Evolutionary conservation across 2,113 vertebrate genomes (phyloP), one percentile per base, ranked within the genome.

Genomic region (Salvelinus sp.): DNA sequence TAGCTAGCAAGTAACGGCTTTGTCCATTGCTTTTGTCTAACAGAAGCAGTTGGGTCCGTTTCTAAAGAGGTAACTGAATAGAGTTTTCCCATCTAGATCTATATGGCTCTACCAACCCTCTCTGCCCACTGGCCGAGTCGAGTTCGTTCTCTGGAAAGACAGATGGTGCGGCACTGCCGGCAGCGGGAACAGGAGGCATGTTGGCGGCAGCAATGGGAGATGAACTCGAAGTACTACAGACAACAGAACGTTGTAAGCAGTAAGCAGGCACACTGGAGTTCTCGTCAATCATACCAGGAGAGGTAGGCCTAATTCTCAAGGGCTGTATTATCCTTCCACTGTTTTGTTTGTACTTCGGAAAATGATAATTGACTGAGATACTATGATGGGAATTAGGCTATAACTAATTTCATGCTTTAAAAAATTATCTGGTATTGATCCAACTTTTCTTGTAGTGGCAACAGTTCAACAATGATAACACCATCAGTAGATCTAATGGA

Each of bases 31-130:
- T 7, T 10, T 44, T 44, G 38, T 44, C 38, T 54, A 54, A 54
- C 50, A 54, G 4, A 14, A 54, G 14, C n/a, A 4, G 20, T 13
- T 22, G 22, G 9, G n/a, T 62, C 16, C 4, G 6, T 22, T 62
- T 44, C 38, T 44, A 44, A 44, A n/a, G 23, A 62, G 58, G 1
- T 62, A 62, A 62, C 20, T 22, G 18, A 14, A 23, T 62, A 69
- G 23, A 63, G 54, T 47, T 12, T 38, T 9, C 50, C 47, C 2
- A 6, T 23, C 69, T 72, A 57, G 84, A 30, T 68, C 6, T 44
- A 44, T 0, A 96, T 97, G 96, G 95, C 95, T n/a, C 79, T 95
- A n/a, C 95, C 95, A 27, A 94, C 93, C 0, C 77, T 95, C 22
- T 91, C 94, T 1, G 83, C 91, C 2, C 84, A 48, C 69, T 90